Percentiles rank a stretch among this genome's conserved stretches.
Conservation (phyloP, 1,140 invertebrate species). For the Teleogryllus occipitalis region DNA sequence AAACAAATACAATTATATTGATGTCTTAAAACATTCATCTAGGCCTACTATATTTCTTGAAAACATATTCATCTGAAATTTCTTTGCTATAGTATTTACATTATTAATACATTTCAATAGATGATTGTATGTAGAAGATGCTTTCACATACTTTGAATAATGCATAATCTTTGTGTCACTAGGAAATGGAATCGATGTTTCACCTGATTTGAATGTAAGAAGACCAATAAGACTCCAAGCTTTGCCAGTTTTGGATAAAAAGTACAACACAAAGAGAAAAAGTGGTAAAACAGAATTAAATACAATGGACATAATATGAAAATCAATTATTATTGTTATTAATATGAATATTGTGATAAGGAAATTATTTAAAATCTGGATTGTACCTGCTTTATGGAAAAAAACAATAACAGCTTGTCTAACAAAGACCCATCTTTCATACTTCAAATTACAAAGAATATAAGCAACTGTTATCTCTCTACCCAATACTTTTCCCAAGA, state of each 20-base stretch:
- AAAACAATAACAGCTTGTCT: too few species aligned
- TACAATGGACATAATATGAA: slow-evolving; percentile 21
- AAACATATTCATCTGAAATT: not conserved
- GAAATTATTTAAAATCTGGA: too few species aligned
- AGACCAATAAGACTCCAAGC: slow-evolving; percentile 16
- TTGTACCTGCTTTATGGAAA: too few species aligned
- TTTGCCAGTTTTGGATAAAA: slow-evolving; percentile 14
- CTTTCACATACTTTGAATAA: not conserved
- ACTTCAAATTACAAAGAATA: too few species aligned
- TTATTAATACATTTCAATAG: not conserved
- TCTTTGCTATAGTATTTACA: too few species aligned
- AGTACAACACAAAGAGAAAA: slow-evolving; percentile 15
- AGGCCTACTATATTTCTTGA: too few species aligned
- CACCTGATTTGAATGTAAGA: slow-evolving; percentile 16
- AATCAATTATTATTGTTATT: not conserved
- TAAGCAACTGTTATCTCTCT: too few species aligned
- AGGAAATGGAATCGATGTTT: slow-evolving; percentile 10
- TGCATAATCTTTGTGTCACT: not conserved
- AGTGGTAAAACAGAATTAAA: slow-evolving; percentile 13
- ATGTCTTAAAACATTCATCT: too few species aligned
- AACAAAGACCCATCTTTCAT: too few species aligned
- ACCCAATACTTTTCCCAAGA: too few species aligned
- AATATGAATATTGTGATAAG: too few species aligned
- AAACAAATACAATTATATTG: too few species aligned
- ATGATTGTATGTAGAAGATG: not conserved